Conservation (phyloP, 2,797 vertebrate genomes). For the Alauda arvensis region DNA sequence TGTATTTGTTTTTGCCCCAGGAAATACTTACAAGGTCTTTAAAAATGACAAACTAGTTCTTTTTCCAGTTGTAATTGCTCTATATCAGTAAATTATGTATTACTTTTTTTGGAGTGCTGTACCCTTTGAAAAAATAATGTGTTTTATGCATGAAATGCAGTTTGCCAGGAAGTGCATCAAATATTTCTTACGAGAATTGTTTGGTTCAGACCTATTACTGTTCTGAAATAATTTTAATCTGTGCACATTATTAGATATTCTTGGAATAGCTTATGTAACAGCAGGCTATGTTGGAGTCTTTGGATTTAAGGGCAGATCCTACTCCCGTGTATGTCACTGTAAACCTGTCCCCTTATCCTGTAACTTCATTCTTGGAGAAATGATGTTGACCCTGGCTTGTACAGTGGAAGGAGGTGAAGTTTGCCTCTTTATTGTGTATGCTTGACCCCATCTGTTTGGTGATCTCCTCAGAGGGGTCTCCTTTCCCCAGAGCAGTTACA, state of each 20-base stretch:
- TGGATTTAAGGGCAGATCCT: neutral
- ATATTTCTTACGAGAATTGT: neutral
- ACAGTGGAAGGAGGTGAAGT: neutral
- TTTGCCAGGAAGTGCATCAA: neutral
- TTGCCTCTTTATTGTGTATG: neutral
- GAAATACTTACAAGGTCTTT: constrained; percentile 56
- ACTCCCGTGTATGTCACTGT: neutral
- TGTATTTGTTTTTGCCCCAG: constrained; percentile 61
- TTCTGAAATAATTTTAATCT: neutral
- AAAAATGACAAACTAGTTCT: constrained; percentile 53
- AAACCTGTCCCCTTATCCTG: neutral
- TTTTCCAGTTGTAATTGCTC: constrained; percentile 50
- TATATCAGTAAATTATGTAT: constrained; percentile 45
- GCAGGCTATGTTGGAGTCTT: neutral
- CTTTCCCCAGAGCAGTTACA: neutral
- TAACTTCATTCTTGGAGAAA: neutral
- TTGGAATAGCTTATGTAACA: neutral
- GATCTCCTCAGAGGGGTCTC: neutral
- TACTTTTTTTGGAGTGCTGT: constrained; percentile 27
- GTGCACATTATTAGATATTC: neutral
- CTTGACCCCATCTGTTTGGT: neutral
- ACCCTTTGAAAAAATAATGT: neutral
- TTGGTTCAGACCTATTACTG: neutral
- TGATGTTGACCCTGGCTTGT: rapidly evolving
- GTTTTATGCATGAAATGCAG: neutral